Base-by-base conservation (phyloP, 2,797 vertebrate species). In the Amblyraja radiata region DNA sequence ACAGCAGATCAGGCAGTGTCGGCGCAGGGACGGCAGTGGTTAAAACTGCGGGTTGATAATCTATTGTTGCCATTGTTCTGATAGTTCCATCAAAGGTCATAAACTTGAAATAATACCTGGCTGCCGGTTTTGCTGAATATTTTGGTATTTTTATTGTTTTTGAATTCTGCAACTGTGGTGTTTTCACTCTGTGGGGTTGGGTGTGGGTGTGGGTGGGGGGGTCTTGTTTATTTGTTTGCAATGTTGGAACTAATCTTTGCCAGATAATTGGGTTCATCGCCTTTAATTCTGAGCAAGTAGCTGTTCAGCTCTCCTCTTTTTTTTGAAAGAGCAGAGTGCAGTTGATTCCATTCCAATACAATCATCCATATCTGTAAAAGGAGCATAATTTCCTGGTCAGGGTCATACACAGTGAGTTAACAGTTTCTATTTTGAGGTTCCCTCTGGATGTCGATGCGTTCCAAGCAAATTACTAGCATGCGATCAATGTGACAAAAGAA, bases 171-270 rank as follows among this genome's bases (percentile, higher is more conserved):
- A 65, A 16, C 14, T 2, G 28, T n/a, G 14, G n/a, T 36, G 32
- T 63, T 86, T 65, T 84, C 81, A 84, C 54, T 6, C 6, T 2
- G n/a, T 36, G 3, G 16, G 63, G 39, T 39, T 54, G 46, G 1
- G 46, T 46, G 46, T 46, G 46, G 46, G 46, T 2, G 39, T 39
- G 46, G 46, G 46, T 46, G 46, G 46, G 61, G 32, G 83, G 61
- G n/a, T 23, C 61, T 36, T 36, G 36, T 13, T n/a, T 63, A n/a
- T 65, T 68, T 18, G 10, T 68, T 16, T 68, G 63, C 84, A 36
- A 36, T 88, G 61, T 25, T 68, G 84, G 61, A 88, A 65, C 84
- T 36, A 32, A 68, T 88, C n/a, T 88, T 68, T 88, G 61, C 61
- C 21, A 21, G 84, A 14, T 28, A 36, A 68, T 18, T 32, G n/a